Conservation (phyloP, 2,888 invertebrate species). For the Argyresthia goedartella region DNA sequence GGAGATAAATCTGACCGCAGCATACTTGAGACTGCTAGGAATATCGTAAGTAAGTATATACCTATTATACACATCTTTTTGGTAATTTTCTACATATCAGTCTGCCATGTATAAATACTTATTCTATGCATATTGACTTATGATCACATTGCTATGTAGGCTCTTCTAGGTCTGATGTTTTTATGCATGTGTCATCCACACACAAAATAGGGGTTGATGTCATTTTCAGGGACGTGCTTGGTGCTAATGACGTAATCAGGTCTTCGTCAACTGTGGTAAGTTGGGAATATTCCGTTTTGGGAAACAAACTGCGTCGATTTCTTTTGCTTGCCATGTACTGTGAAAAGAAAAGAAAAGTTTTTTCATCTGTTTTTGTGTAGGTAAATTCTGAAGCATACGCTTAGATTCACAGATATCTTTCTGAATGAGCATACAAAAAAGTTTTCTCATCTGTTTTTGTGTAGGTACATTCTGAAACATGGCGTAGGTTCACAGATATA, state of each 20-base stretch:
- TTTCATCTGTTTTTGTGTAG: too few species aligned
- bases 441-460: too few species aligned
- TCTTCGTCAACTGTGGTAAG: conserved; percentile 57
- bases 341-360: conserved; percentile 12
- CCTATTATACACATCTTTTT: conserved; percentile 24
- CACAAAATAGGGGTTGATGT: conserved; percentile 8
- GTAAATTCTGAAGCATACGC: too few species aligned
- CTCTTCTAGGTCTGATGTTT: conserved; percentile 39
- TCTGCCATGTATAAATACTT: conserved; percentile 48
- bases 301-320: conserved; percentile 36
- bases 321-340: conserved; percentile 45
- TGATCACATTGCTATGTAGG: conserved; percentile 33
- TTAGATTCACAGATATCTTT: too few species aligned
- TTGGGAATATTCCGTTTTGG: conserved; percentile 54
- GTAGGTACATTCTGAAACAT: too few species aligned
- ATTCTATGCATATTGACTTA: conserved; percentile 41
- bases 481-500: too few species aligned
- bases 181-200: conserved; percentile 10
- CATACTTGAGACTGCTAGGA: not conserved
- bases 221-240: conserved; percentile 39
- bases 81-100: conserved; percentile 59
- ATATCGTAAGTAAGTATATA: conserved; percentile 21
- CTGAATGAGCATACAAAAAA: too few species aligned
- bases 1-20: not conserved
- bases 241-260: conserved; percentile 36